Evolutionary conservation across 2,113 vertebrate species (phyloP), one percentile per base, ranked within the genome.

Genomic region (Passerina amoena): DNA sequence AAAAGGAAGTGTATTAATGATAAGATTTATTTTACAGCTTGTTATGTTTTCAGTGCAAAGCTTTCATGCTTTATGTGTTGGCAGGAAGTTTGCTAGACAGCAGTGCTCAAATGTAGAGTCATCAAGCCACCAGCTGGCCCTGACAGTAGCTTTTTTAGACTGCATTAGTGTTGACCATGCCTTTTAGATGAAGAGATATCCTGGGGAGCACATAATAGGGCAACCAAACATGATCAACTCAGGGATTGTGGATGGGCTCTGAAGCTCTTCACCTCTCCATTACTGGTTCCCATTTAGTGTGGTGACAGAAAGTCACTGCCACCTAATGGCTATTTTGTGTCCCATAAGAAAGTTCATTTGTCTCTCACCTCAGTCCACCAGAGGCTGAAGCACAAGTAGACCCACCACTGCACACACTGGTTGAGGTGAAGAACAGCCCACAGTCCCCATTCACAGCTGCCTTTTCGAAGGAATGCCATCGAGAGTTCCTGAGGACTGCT

Each of bases 81-180:
- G 65, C 86, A 96, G 93, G 88, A 96, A 95, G 88, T 79, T 53
- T 92, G 70, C 70, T 76, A 90, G 88, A 93, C 94, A 84, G 76
- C 53, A 84, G 38, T 60, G 54, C 63, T 76, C 82, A 86, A 88
- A 84, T 60, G 88, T 56, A 83, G 61, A 89, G 76, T 88, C 86
- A 94, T 92, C 82, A 94, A 95, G 65, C 40, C 51, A 94, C 77
- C 93, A 97, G 93, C 92, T 95, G 94, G 94, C 35, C 90, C 56
- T 88, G 76, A 51, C 14, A 79, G 86, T 56, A 71, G 65, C 53
- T 91, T 92, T 91, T 95, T 92, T 72, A 71, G 86, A 64, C 31
- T 53, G 51, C 56, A 78, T 81, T 93, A 88, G 28, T 6, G 5
- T 76, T 14, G 2, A 80, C 76, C 85, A 71, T 75, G 90, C 21